Evolutionary conservation across 1,140 invertebrate genomes (phyloP).

Genomic region (Hypothenemus hampei): DNA sequence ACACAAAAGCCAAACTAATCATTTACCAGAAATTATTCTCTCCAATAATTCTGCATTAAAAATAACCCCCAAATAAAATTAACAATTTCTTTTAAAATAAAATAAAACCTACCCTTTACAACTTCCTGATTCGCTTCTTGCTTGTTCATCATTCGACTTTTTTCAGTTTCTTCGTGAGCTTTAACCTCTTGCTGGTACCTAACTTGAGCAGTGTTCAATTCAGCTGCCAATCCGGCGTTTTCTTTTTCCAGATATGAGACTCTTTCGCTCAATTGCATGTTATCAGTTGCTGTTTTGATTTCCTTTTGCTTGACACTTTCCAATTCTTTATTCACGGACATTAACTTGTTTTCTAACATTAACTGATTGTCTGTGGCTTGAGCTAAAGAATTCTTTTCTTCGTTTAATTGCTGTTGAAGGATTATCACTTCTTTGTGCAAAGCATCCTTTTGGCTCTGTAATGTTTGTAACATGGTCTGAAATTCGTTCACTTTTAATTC

Average conservation of each 20-base stretch:
- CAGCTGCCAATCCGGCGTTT: constrained; percentile 77
- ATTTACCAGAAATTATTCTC: constrained; percentile 35
- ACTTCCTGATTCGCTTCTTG: constrained; percentile 88
- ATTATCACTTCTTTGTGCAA: constrained; percentile 78
- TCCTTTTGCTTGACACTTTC: constrained; percentile 68
- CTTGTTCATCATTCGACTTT: constrained; percentile 73
- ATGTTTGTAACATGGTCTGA: constrained; percentile 62
- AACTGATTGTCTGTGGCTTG: constrained; percentile 62
- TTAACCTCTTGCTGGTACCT: constrained; percentile 85
- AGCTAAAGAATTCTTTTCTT: constrained; percentile 70
- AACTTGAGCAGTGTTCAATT: constrained; percentile 80
- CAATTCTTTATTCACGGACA: constrained; percentile 67
- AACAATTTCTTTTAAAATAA: background rate
- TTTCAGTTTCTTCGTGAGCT: constrained; percentile 85
- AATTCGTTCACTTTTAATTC: constrained; percentile 73
- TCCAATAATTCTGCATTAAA: constrained; percentile 38
- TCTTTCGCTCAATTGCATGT: constrained; percentile 70
- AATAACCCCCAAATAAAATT: too few species aligned
- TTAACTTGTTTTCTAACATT: constrained; percentile 72
- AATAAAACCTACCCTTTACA: constrained; percentile 65
- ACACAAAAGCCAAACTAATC: background rate
- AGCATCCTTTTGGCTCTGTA: constrained; percentile 70
- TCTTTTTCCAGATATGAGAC: constrained; percentile 85
- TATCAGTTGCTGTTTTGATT: constrained; percentile 66
- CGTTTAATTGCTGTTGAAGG: constrained; percentile 77